Conservation (phyloP, 2,888 invertebrate species). For the Vannuccia rotundouncinata region DNA sequence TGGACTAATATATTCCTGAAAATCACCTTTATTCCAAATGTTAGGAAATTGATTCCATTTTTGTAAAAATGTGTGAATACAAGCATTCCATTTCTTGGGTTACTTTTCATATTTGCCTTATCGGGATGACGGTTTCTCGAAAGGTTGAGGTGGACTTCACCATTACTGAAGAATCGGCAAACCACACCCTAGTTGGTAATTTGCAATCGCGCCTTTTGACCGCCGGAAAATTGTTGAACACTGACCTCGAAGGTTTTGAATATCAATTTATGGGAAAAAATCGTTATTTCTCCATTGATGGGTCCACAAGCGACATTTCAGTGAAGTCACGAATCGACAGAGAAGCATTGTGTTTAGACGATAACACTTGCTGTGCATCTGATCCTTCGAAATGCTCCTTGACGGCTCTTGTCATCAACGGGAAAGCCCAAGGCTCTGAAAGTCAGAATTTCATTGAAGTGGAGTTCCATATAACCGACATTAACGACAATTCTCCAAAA, state of each 20-base stretch:
- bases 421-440: not conserved
- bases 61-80: not conserved
- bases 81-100: not conserved
- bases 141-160: constrained; percentile 4
- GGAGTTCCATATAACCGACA: constrained; percentile 1
- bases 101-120: not conserved
- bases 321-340: not conserved
- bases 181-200: not conserved
- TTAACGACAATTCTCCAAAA: constrained; percentile 36
- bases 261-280: constrained; percentile 1
- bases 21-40: no score
- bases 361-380: not conserved
- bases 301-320: constrained; percentile 12
- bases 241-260: not conserved
- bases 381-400: not conserved
- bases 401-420: not conserved
- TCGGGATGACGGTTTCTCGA: not conserved
- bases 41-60: no score
- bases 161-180: not conserved
- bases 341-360: constrained; percentile 6
- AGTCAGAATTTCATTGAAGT: not conserved
- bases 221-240: not conserved
- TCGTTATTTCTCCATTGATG: constrained; percentile 25
- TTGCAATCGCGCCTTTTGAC: not conserved
- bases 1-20: no score